Conservation (phyloP, 2,113 vertebrate genomes). For the Corythornis madagascariensis region DNA sequence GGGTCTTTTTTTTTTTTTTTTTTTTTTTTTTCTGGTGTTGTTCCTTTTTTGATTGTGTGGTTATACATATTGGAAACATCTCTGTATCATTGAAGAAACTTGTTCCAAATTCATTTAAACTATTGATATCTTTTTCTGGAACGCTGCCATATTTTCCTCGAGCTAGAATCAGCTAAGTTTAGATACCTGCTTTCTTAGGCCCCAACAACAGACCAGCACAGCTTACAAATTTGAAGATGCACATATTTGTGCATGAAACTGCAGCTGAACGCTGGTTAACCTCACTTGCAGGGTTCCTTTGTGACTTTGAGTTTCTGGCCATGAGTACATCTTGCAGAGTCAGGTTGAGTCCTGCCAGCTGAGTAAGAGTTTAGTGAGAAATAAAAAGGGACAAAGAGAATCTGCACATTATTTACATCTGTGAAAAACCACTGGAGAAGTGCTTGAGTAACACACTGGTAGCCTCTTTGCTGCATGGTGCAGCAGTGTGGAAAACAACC, state of each 20-base stretch:
- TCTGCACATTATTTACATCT: neutral
- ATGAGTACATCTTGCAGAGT: neutral
- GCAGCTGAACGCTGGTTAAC: neutral
- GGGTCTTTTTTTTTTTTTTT: neutral
- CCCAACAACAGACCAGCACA: neutral
- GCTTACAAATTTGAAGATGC: neutral
- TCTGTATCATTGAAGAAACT: neutral
- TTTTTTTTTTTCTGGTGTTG: neutral
- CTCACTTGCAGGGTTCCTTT: neutral
- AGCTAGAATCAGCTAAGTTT: neutral
- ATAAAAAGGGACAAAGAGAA: neutral
- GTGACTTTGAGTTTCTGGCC: neutral
- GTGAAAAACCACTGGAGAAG: neutral
- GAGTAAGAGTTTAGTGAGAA: neutral
- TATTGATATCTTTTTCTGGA: neutral
- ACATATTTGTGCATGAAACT: neutral
- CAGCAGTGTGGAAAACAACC: conserved; percentile 31
- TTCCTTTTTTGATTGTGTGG: neutral
- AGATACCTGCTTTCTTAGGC: neutral
- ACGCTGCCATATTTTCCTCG: neutral
- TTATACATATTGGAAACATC: neutral
- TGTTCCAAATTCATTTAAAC: neutral
- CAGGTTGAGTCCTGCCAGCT: neutral
- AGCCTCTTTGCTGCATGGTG: neutral
- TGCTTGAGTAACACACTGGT: neutral